Percentiles rank a stretch among this genome's conserved stretches.
Evolutionary conservation across 92 coral and sea anemone species (phyloP).

Genomic region (Heteractis magnifica): DNA sequence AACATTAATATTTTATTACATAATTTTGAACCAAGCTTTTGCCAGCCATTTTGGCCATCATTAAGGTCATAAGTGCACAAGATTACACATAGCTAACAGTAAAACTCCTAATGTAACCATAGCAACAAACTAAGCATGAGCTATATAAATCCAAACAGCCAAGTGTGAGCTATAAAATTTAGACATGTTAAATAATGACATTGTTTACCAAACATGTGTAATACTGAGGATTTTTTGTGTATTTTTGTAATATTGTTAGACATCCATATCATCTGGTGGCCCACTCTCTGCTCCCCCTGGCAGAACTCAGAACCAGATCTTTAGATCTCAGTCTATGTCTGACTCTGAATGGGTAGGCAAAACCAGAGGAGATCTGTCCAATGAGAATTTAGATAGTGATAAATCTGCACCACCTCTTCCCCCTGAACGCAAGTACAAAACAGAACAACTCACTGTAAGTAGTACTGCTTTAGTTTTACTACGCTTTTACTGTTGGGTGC

Average conservation of each 20-base stretch:
- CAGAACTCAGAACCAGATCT: constrained; percentile 22
- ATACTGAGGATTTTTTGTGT: too few species aligned
- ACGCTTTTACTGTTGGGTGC: too few species aligned
- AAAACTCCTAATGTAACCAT: not conserved
- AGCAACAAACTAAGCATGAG: not conserved
- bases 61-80: too few species aligned
- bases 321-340: constrained; percentile 11
- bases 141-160: too few species aligned
- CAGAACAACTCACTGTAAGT: constrained; percentile 57
- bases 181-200: too few species aligned
- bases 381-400: constrained; percentile 15
- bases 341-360: constrained; percentile 25
- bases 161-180: too few species aligned
- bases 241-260: not conserved
- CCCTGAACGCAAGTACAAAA: constrained; percentile 56
- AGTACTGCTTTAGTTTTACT: not conserved
- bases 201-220: not conserved
- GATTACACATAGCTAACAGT: not conserved
- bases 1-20: too few species aligned
- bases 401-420: constrained; percentile 54
- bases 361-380: not conserved
- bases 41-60: not conserved
- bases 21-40: too few species aligned
- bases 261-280: constrained; percentile 30
- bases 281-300: constrained; percentile 67